Percentiles rank a stretch among this genome's conserved stretches.
Conservation (phyloP, 1,140 invertebrate species). For the Coelopa frigida region DNA sequence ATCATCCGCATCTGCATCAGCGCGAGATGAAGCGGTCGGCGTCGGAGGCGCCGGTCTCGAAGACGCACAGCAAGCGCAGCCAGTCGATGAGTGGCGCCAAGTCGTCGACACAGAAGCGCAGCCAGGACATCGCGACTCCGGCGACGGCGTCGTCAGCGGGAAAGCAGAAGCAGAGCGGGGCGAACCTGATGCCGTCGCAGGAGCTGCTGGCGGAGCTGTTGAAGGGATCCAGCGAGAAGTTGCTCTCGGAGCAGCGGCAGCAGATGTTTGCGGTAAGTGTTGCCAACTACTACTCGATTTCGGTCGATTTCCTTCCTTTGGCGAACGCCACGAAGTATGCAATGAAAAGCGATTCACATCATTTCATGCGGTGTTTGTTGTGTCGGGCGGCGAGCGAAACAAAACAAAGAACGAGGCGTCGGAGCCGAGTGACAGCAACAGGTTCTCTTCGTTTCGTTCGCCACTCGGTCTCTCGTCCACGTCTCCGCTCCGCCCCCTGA, state of each 20-base stretch:
- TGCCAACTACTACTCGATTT: too few species aligned
- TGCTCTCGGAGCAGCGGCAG: conserved; percentile 49
- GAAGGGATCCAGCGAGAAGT: conserved; percentile 65
- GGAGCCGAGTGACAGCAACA: too few species aligned
- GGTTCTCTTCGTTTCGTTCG: too few species aligned
- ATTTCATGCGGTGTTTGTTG: too few species aligned
- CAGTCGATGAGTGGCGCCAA: conserved; percentile 30
- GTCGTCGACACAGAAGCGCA: conserved; percentile 27
- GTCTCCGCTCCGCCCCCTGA: too few species aligned
- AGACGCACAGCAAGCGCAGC: conserved; percentile 30
- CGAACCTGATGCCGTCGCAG: conserved; percentile 53
- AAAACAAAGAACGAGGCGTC: too few species aligned
- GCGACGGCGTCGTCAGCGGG: neutral
- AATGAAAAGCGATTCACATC: too few species aligned
- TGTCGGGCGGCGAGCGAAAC: too few species aligned
- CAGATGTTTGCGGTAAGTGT: conserved; percentile 41
- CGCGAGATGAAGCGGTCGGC: conserved; percentile 33
- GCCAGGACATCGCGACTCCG: conserved; percentile 17
- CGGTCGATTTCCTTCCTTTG: neutral
- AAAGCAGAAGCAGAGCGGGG: conserved; percentile 11
- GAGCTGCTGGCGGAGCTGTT: conserved; percentile 66
- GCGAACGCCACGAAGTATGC: neutral
- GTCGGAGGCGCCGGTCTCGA: conserved; percentile 29
- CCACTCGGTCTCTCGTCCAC: too few species aligned
- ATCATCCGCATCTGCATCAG: neutral